Base-by-base conservation (phyloP, 2,888 invertebrate species). In the Bruchidius siliquastri region DNA sequence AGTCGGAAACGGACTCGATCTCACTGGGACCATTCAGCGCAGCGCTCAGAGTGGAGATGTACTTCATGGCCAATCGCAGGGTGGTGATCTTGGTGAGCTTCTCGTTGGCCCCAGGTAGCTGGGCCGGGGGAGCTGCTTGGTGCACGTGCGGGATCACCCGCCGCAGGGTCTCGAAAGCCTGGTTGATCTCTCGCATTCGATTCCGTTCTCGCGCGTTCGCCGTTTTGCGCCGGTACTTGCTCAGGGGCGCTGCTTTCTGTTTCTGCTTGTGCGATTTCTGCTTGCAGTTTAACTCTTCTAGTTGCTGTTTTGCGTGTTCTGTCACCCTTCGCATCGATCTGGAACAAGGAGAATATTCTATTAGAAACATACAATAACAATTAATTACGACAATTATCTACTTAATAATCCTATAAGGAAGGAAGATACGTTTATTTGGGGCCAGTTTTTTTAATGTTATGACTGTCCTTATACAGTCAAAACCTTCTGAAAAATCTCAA, bases 81-180 rank as follows among this genome's bases (percentile, higher is more conserved):
- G 96, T 96, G 3, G 96, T 95, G 80, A 96, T 96, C 87, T 96
- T 96, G 71, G 96, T 96, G 77, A 95, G 88, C 85, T 95, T 95
- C 84, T 95, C 94, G 84, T 92, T 92, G 68, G 93, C 87, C 83
- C 89, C 79, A 83, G 81, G 88, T 8, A 86, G 85, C 73, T 26
- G 87, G 85, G 84, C 81, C 1, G 49, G 49, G 49, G 49, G 49
- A 13, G 49, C 49, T 74, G 76, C 80, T 71, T 77, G 76, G 20
- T 68, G 68, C 72, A 90, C 89, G 6, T 89, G 88, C 8, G 96
- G 96, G 18, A 97, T 92, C 22, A 93, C 94, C 20, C 90, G 89
- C 22, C 95, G 89, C 10, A 97, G 88, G 0, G 92, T 90, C 84
- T 96, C 96, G 86, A 96, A 97, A 0, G 96, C 96, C 75, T 91